Evolutionary conservation across 2,113 vertebrate genomes (phyloP).

Genomic region (Empidonax alnorum): DNA sequence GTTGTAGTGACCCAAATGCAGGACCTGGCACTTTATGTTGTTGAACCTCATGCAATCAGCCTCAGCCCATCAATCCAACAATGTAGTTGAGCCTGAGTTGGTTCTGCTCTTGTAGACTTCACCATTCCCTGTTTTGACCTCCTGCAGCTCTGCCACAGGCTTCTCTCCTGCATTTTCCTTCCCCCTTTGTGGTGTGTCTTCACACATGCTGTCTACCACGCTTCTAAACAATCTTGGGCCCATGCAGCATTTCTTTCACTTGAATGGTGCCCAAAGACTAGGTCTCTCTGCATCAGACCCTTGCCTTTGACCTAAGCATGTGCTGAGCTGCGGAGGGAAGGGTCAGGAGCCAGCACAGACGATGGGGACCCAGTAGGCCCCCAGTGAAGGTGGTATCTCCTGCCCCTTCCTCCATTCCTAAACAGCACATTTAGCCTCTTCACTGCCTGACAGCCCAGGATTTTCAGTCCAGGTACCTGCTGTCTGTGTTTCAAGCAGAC

Average conservation of each 20-base stretch:
- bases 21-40: background rate
- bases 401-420: background rate
- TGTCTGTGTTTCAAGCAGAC: background rate
- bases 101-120: background rate
- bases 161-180: background rate
- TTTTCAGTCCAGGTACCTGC: background rate
- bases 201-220: background rate
- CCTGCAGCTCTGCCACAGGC: background rate
- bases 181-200: background rate
- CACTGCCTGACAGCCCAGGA: background rate
- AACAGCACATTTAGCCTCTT: background rate
- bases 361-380: background rate
- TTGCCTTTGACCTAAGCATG: background rate
- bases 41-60: background rate
- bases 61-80: rapidly evolving
- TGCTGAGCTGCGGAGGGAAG: background rate
- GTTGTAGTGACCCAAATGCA: background rate
- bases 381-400: background rate
- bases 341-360: background rate
- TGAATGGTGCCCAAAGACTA: background rate
- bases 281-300: background rate
- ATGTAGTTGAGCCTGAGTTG: background rate
- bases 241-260: background rate
- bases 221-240: background rate
- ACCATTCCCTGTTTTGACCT: background rate